Conservation (phyloP, 1,140 invertebrate species). For the Zaprionus tsacasi region DNA sequence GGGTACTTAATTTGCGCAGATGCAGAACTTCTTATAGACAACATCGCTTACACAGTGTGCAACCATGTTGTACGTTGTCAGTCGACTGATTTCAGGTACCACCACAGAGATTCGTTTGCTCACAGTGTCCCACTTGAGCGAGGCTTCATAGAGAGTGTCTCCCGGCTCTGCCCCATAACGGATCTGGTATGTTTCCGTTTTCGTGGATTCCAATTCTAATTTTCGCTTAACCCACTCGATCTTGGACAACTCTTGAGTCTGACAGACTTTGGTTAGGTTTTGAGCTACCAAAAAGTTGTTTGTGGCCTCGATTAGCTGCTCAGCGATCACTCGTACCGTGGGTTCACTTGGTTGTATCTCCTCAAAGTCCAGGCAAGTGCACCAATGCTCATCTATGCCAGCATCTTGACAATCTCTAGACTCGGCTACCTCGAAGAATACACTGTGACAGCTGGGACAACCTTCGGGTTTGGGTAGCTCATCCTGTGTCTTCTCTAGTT, state of each 20-base stretch:
- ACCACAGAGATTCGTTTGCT: slow-evolving; percentile 49
- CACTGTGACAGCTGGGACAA: slow-evolving; percentile 88
- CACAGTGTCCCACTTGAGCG: slow-evolving; percentile 82
- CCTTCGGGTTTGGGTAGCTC: slow-evolving; percentile 40
- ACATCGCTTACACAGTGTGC: slow-evolving; percentile 85
- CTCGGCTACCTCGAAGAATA: slow-evolving; percentile 87
- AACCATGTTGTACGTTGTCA: slow-evolving; percentile 85
- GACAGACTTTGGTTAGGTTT: slow-evolving; percentile 49
- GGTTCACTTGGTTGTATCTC: slow-evolving; percentile 74
- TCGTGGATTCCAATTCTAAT: background rate
- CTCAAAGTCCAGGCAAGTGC: slow-evolving; percentile 87
- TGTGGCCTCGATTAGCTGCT: slow-evolving; percentile 84
- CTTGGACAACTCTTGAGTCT: slow-evolving; percentile 19
- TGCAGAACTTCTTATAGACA: slow-evolving; percentile 86
- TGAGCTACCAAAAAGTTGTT: slow-evolving; percentile 64
- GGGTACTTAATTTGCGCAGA: slow-evolving; percentile 63
- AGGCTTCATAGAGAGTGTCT: slow-evolving; percentile 86
- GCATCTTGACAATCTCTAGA: slow-evolving; percentile 89
- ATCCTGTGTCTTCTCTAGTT: slow-evolving; percentile 64
- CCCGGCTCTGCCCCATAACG: slow-evolving; percentile 57
- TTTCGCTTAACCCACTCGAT: slow-evolving; percentile 28
- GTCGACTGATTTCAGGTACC: slow-evolving; percentile 85
- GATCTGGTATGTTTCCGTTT: slow-evolving; percentile 6
- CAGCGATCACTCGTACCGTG: slow-evolving; percentile 68
- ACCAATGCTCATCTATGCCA: slow-evolving; percentile 91